Conservation (phyloP, 2,888 invertebrate genomes). For the Aelia acuminata region DNA sequence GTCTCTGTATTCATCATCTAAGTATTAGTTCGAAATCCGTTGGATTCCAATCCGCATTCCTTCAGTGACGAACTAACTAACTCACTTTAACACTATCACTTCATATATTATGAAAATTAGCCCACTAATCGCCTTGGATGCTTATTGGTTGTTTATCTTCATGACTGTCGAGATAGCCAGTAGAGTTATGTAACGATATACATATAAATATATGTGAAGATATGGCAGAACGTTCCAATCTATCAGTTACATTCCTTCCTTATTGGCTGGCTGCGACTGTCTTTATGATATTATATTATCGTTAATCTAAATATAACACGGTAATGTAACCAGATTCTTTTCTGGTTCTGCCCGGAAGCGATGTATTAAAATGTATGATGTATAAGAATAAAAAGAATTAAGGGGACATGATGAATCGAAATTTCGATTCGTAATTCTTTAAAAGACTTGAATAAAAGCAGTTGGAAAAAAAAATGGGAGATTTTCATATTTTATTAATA, state of each 20-base stretch:
- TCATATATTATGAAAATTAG: constrained; percentile 38
- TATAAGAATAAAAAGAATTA: too few species aligned
- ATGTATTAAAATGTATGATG: too few species aligned
- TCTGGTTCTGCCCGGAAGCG: too few species aligned
- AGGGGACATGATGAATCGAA: too few species aligned
- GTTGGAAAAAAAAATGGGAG: too few species aligned
- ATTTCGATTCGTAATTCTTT: too few species aligned
- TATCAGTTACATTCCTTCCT: background rate
- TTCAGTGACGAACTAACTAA: background rate
- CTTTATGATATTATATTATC: background rate
- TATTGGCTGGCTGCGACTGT: background rate
- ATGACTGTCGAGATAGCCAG: background rate
- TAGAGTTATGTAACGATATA: background rate
- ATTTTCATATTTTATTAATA: too few species aligned
- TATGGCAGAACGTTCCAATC: background rate
- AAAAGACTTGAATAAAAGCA: too few species aligned
- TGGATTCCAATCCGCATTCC: background rate
- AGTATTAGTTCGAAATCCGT: background rate
- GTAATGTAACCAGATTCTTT: too few species aligned
- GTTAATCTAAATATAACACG: too few species aligned
- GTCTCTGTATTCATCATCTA: too few species aligned
- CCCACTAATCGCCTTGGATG: background rate
- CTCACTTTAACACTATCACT: background rate
- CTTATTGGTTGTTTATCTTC: constrained; percentile 15
- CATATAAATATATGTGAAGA: constrained; percentile 3